Conservation (phyloP, 2,113 vertebrate genomes). For the Madoqua kirkii region DNA sequence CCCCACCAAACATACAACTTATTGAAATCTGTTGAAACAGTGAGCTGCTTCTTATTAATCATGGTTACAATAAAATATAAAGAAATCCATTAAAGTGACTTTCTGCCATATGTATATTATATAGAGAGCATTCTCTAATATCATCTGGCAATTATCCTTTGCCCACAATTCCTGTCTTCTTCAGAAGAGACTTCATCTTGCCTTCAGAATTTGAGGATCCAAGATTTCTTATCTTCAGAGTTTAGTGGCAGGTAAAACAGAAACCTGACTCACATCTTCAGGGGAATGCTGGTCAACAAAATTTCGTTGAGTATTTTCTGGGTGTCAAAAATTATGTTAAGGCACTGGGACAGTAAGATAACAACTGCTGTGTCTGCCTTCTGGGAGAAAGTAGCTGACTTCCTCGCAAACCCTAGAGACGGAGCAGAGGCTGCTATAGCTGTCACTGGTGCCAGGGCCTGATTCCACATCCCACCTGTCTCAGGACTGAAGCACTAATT, state of each 20-base stretch:
- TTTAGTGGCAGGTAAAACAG: background rate
- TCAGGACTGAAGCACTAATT: background rate
- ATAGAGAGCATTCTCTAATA: background rate
- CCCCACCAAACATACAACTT: background rate
- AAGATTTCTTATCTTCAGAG: background rate
- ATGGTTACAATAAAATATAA: background rate
- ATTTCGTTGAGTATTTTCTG: background rate
- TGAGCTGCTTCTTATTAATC: background rate
- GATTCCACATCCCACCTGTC: background rate
- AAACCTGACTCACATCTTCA: background rate
- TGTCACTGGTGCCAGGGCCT: rapidly evolving
- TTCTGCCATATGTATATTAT: background rate
- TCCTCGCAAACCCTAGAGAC: background rate
- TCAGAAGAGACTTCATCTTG: background rate
- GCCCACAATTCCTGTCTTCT: background rate
- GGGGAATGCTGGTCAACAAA: background rate
- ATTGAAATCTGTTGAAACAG: background rate
- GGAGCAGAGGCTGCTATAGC: background rate
- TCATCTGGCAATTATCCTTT: background rate
- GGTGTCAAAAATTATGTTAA: background rate
- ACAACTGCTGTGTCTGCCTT: background rate
- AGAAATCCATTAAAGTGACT: background rate
- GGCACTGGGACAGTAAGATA: background rate
- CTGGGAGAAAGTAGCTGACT: background rate
- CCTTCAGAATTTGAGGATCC: background rate